Evolutionary conservation across 2,113 vertebrate species (phyloP).

Genomic region (Herpailurus yagouaroundi): DNA sequence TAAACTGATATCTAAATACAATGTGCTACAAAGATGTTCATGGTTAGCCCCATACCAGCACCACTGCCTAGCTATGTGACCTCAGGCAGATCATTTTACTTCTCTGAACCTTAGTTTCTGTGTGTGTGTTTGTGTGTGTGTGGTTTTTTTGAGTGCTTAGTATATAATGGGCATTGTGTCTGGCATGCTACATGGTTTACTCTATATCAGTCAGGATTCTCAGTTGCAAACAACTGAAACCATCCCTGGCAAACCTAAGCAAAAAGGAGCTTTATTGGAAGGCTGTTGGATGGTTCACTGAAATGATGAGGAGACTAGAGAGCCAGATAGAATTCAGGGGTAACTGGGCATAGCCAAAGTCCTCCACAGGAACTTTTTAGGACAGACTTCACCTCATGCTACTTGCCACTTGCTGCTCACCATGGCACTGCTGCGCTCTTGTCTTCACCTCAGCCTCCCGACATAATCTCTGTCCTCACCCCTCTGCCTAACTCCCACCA

Average conservation of each 20-base stretch:
- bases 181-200: not conserved
- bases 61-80: not conserved
- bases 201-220: not conserved
- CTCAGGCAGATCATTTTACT: not conserved
- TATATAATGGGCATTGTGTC: not conserved
- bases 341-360: not conserved
- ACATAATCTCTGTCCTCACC: not conserved
- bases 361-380: not conserved
- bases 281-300: not conserved
- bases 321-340: not conserved
- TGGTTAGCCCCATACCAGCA: not conserved
- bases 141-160: not conserved
- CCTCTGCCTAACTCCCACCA: not conserved
- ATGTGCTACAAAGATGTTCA: not conserved
- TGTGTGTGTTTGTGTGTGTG: not conserved
- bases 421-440: not conserved
- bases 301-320: not conserved
- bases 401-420: not conserved
- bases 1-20: constrained; percentile 33
- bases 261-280: not conserved
- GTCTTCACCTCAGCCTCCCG: not conserved
- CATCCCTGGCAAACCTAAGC: constrained; percentile 16
- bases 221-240: constrained; percentile 14
- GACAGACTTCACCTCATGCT: not conserved
- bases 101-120: not conserved